Evolutionary conservation across 2,797 vertebrate species (phyloP).

Genomic region (Sylvilagus floridanus): DNA sequence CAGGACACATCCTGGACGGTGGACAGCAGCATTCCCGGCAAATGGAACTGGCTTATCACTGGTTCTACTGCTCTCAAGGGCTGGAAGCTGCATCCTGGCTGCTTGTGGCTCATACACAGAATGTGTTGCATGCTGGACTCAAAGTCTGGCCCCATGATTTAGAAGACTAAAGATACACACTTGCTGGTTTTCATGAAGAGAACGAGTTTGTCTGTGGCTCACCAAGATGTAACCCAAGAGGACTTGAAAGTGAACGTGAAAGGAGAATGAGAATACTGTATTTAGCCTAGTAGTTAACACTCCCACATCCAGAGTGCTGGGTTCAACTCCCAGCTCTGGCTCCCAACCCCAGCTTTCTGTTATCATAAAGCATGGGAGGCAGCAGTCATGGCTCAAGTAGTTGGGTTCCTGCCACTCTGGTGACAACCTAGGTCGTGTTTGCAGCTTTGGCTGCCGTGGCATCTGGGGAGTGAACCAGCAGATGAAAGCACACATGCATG

Average conservation of each 20-base stretch:
- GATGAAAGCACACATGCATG: too few relatives aligned
- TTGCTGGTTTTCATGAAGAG: too few relatives aligned
- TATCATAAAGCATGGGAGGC: too few relatives aligned
- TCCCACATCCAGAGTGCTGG: too few relatives aligned
- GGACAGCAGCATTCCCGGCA: too few relatives aligned
- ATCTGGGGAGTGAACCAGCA: too few relatives aligned
- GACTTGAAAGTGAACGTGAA: background rate
- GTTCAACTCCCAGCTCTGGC: too few relatives aligned
- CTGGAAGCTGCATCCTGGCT: background rate
- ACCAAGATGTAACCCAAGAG: background rate
- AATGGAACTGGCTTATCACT: background rate
- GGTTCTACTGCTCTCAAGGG: background rate
- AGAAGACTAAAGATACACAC: background rate
- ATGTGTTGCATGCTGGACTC: background rate
- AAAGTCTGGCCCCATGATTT: background rate
- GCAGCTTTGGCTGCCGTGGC: too few relatives aligned
- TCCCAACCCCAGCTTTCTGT: too few relatives aligned
- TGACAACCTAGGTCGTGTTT: too few relatives aligned
- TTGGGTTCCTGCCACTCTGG: too few relatives aligned
- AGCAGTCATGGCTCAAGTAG: too few relatives aligned
- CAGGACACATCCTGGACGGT: background rate
- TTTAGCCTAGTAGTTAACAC: background rate
- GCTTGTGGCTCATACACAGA: rapidly evolving
- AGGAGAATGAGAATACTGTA: background rate
- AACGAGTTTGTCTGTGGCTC: background rate